Conservation (phyloP, 2,113 vertebrate species). For the Misgurnus mizolepis region DNA sequence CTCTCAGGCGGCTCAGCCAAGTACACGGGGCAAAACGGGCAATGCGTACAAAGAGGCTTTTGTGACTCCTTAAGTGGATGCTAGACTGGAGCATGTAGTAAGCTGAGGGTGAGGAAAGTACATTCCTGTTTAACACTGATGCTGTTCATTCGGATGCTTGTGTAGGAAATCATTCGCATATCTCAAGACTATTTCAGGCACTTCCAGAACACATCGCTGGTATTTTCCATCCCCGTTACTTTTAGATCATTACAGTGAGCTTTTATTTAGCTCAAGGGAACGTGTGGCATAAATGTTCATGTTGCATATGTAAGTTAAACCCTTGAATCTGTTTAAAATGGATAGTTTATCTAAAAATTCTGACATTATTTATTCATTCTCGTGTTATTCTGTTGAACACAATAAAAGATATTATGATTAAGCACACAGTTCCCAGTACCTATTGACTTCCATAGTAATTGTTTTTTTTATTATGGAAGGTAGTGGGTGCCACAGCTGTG, state of each 20-base stretch:
- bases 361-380: neutral
- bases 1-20: constrained; percentile 31
- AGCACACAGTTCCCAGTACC: too few relatives aligned
- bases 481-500: too few relatives aligned
- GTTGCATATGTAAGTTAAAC: constrained; percentile 9
- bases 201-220: constrained; percentile 19
- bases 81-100: constrained; percentile 32
- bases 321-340: neutral
- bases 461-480: too few relatives aligned
- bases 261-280: constrained; percentile 1
- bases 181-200: constrained; percentile 1
- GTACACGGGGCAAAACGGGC: constrained; percentile 27
- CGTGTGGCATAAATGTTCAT: neutral
- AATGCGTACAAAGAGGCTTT: constrained; percentile 45
- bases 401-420: too few relatives aligned
- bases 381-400: too few relatives aligned
- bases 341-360: neutral
- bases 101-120: constrained; percentile 48
- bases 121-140: constrained; percentile 42
- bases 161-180: constrained; percentile 28
- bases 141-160: constrained; percentile 43
- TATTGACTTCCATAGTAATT: too few relatives aligned
- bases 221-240: constrained; percentile 14
- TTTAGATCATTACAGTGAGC: neutral
- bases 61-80: constrained; percentile 41